Base-by-base conservation (phyloP, 1,140 invertebrate genomes). In the Hyles euphorbiae region DNA sequence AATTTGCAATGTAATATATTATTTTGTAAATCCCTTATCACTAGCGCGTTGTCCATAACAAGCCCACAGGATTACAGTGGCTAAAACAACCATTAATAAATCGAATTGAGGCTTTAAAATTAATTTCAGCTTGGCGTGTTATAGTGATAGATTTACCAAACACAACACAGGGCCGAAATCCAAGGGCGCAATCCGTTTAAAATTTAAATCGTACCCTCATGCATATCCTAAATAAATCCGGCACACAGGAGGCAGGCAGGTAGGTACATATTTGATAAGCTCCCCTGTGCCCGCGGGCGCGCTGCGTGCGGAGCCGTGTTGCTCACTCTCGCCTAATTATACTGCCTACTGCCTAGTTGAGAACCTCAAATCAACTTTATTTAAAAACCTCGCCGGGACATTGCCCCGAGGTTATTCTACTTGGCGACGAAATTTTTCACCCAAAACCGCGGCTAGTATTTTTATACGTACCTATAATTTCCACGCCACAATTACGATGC, bases 221-320 rank as follows among this genome's bases (percentile, higher is more conserved):
- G 83, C 86, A 88, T 88, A 88, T 82, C 83, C 83, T 84, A 86
- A 88, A 88, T 87, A 88, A 88, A 87, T 88, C 83, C 82, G 76
- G 76, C 65, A 80, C 71, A 78, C 76, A 73, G 72, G 73, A 81
- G 78, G 73, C 73, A 72, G 71, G 76, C 67, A 75, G 71, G 72
- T 78, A 81, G 76, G 80, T 88, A 88, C 83, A 88, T 88, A 88
- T 88, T 88, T 88, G 80, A 88, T 88, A 87, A 87, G 83, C 82
- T 73, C 64, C 59, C 69, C 70, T 68, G 69, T 69, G 70, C 71
- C 74, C 64, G 73, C 74, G 72, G 67, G 56, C 62, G 68, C 61
- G 68, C 54, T 34, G 57, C 58, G 64, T 57, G 72, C 56, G 58
- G 46, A 57, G 56, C 62, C 63, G 62, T 68, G 68, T 68, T 76